Evolutionary conservation across 2,888 invertebrate species (phyloP).

Genomic region (Drosophila demipolita): DNA sequence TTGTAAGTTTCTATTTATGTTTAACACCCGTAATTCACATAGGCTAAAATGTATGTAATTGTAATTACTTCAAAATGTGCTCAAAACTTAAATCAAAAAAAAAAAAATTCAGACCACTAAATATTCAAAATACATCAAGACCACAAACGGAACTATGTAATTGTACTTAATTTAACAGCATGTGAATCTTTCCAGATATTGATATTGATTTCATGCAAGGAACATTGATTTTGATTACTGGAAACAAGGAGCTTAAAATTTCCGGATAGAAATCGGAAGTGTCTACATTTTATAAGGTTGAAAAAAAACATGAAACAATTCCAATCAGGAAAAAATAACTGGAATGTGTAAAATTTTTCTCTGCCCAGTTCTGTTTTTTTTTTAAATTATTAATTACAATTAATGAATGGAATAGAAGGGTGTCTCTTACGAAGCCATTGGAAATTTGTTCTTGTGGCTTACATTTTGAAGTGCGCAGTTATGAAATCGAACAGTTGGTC

Average conservation of each 20-base stretch:
- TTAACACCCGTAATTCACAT: constrained; percentile 59
- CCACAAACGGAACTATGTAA: constrained; percentile 28
- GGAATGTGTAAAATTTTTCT: background rate
- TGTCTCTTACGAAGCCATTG: background rate
- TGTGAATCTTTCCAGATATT: background rate
- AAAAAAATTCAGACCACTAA: constrained; percentile 21
- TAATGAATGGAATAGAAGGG: background rate
- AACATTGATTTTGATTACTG: too few species aligned
- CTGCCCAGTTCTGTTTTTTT: background rate
- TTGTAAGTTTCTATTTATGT: constrained; percentile 74
- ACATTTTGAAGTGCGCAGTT: constrained; percentile 9
- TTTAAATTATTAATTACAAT: background rate
- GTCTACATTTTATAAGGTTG: background rate
- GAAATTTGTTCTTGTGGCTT: background rate
- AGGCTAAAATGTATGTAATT: constrained; percentile 54
- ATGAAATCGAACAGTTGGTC: constrained; percentile 17
- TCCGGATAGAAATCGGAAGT: background rate
- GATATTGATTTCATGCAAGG: background rate
- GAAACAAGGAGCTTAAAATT: background rate
- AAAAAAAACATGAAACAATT: background rate
- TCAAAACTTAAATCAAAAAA: constrained; percentile 51
- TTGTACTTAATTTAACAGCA: background rate
- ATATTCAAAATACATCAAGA: constrained; percentile 43
- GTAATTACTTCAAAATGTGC: constrained; percentile 57
- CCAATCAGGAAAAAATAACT: background rate